phyloP scores from a whole-genome alignment of 2,888 invertebrate species.

The Copidosoma aretas region DNA sequence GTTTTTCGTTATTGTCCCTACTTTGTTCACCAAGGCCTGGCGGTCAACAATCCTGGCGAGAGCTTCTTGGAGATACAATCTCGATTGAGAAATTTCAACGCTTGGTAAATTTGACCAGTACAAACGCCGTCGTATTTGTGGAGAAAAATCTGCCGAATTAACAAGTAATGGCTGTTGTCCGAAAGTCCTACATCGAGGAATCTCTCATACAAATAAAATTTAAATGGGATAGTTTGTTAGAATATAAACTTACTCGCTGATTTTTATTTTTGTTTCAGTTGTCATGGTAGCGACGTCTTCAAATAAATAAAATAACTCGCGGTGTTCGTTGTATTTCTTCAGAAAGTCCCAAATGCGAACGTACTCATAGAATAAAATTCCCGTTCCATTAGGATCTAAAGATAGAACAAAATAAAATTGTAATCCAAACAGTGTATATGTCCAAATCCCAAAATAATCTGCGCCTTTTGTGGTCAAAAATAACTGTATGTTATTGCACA shows the following conservation, averaged over 20 bases:
- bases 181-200: background rate
- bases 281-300: too few relatives aligned
- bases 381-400: background rate
- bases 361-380: background rate
- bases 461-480: too few relatives aligned
- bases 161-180: background rate
- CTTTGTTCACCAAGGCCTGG: background rate
- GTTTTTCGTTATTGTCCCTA: background rate
- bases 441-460: too few relatives aligned
- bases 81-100: background rate
- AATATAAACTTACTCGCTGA: background rate
- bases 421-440: background rate
- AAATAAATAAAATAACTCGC: background rate
- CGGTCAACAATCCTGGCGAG: background rate
- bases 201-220: background rate
- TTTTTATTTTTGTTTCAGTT: background rate
- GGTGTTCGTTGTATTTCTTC: background rate
- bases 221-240: background rate
- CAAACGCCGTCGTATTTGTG: background rate
- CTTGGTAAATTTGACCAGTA: background rate
- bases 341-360: background rate
- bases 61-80: background rate
- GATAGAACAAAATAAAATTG: background rate
- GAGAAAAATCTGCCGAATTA: too few relatives aligned
- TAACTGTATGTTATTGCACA: too few relatives aligned